A percentile compares a stretch with the other conserved stretches of the same genome.
Conservation (phyloP, 2,113 vertebrate genomes). For the Lophura nycthemera region DNA sequence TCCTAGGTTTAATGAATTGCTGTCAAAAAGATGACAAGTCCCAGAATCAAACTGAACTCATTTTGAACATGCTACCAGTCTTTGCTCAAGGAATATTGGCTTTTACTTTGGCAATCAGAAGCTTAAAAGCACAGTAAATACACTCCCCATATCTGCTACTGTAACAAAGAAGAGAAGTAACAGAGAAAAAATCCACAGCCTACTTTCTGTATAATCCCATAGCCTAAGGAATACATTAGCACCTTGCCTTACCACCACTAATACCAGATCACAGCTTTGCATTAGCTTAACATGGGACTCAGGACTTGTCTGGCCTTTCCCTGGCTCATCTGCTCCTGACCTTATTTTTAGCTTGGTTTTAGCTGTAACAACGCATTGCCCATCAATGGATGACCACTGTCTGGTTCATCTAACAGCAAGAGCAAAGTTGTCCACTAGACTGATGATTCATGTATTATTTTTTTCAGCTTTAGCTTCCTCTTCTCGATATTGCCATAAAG, state of each 20-base stretch:
- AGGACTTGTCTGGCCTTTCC: background rate
- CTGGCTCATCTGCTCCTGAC: conserved; percentile 25
- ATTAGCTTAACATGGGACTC: background rate
- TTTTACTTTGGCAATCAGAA: background rate
- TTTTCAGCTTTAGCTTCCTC: background rate
- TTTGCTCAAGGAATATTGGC: background rate
- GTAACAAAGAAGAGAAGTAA: background rate
- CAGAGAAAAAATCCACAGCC: background rate
- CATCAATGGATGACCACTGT: background rate
- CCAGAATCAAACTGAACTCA: accelerated
- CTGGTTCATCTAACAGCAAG: background rate
- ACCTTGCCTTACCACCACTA: background rate
- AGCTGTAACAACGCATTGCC: background rate
- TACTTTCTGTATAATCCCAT: background rate
- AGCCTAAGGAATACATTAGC: background rate
- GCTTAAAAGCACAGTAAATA: background rate
- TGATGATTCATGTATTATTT: accelerated
- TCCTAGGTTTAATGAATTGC: background rate
- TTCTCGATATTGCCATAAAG: accelerated
- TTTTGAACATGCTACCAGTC: background rate
- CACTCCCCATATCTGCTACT: accelerated
- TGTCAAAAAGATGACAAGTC: background rate
- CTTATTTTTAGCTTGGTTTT: conserved; percentile 32
- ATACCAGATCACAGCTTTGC: background rate
- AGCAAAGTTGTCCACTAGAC: background rate